Percentiles rank a stretch among this genome's conserved stretches.
Evolutionary conservation across 2,113 vertebrate species (phyloP).

Genomic region (Calypte anna): DNA sequence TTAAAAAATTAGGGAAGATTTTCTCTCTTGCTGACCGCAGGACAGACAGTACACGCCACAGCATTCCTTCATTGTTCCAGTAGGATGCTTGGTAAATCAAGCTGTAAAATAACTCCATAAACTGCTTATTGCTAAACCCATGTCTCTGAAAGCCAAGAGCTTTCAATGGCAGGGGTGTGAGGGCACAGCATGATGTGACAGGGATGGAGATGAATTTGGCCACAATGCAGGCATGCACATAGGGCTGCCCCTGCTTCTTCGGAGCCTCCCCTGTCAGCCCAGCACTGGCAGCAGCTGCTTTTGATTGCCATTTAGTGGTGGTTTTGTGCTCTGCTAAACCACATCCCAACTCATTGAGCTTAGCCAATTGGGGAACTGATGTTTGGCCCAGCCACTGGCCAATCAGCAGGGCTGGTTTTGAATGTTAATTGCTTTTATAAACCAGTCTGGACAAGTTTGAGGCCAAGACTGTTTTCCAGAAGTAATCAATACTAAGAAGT

Average conservation of each 20-base stretch:
- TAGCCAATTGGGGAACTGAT: not conserved
- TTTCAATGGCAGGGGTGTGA: rapidly evolving
- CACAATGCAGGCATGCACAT: rapidly evolving
- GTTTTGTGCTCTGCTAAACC: rapidly evolving
- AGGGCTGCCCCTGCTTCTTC: not conserved
- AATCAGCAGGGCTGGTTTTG: not conserved
- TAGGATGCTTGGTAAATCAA: not conserved
- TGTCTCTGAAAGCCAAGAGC: not conserved
- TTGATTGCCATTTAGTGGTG: rapidly evolving
- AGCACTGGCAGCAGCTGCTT: not conserved
- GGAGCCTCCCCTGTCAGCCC: rapidly evolving
- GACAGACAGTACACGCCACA: rapidly evolving
- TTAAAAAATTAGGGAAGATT: not conserved
- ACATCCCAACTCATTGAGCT: rapidly evolving
- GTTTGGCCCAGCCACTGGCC: rapidly evolving
- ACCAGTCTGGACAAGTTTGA: not conserved
- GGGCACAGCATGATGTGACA: rapidly evolving
- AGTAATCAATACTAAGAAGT: not conserved
- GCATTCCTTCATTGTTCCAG: not conserved
- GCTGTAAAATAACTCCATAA: conserved; percentile 4
- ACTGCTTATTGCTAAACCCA: not conserved
- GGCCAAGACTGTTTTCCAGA: not conserved
- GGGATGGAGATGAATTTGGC: not conserved
- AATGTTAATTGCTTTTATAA: not conserved
- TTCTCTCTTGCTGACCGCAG: not conserved